phyloP scores from a whole-genome alignment of 2,888 invertebrate genomes.

The Cheiracanthium punctorium region DNA sequence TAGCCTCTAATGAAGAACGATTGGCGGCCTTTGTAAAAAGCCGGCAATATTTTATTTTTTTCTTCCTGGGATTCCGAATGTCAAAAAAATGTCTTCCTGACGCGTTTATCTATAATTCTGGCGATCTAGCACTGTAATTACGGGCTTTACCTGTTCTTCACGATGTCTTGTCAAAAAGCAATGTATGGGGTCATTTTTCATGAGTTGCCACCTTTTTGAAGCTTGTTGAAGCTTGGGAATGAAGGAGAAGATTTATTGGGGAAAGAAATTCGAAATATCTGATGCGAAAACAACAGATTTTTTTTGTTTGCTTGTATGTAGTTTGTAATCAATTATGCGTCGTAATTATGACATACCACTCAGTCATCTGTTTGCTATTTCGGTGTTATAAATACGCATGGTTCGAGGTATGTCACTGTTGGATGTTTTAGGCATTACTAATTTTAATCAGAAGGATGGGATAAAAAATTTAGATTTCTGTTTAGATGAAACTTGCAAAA shows the following conservation, averaged over 20 bases:
- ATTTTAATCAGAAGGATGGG: too few relatives aligned
- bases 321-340: too few relatives aligned
- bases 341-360: too few relatives aligned
- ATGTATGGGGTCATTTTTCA: slow-evolving; percentile 5
- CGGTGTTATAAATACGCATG: too few relatives aligned
- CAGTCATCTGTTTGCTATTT: too few relatives aligned
- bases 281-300: too few relatives aligned
- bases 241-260: background rate
- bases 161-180: background rate
- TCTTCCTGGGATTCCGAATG: background rate
- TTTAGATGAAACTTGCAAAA: too few relatives aligned
- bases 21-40: background rate
- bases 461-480: too few relatives aligned
- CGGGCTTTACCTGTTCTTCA: background rate
- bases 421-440: too few relatives aligned
- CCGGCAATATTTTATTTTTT: background rate
- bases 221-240: background rate
- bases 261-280: background rate
- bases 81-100: background rate
- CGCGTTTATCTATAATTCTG: background rate
- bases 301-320: too few relatives aligned
- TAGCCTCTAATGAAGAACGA: background rate
- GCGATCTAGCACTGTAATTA: background rate
- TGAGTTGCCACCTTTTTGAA: slow-evolving; percentile 2
- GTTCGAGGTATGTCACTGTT: too few relatives aligned